Percentiles rank a stretch among this genome's conserved stretches.
phyloP scores from a whole-genome alignment of 1,140 invertebrate species.

The Pachypeltis micranthus region DNA sequence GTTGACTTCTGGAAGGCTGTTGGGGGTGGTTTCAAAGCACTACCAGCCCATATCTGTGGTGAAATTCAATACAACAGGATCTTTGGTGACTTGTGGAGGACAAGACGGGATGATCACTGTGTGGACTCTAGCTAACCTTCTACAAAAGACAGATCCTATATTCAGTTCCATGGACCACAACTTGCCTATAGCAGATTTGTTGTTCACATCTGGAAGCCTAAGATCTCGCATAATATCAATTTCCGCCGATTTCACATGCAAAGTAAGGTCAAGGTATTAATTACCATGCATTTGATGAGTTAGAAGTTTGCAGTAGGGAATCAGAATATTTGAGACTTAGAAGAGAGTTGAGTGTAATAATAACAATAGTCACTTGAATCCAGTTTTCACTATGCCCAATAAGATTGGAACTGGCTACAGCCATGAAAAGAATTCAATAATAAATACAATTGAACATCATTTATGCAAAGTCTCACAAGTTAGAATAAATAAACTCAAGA shows the following conservation, averaged over 20 bases:
- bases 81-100: conserved; percentile 57
- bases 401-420: too few species aligned
- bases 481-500: too few species aligned
- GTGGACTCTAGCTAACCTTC: conserved; percentile 41
- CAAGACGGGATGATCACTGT: conserved; percentile 73
- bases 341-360: too few species aligned
- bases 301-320: too few species aligned
- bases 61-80: conserved; percentile 58
- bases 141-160: conserved; percentile 42
- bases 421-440: too few species aligned
- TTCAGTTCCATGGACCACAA: conserved; percentile 62
- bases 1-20: conserved; percentile 50
- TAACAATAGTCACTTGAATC: too few species aligned
- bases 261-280: conserved; percentile 30
- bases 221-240: conserved; percentile 57
- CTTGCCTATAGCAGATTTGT: conserved; percentile 41
- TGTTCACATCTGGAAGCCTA: conserved; percentile 39
- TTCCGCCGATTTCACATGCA: conserved; percentile 68
- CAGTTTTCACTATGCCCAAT: too few species aligned
- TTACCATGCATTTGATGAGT: too few species aligned
- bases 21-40: conserved; percentile 58
- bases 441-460: too few species aligned
- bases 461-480: too few species aligned
- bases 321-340: too few species aligned
- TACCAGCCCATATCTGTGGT: conserved; percentile 66